Evolutionary conservation across 2,113 vertebrate species (phyloP), one percentile per base, ranked within the genome.

Genomic region (Salvelinus alpinus): DNA sequence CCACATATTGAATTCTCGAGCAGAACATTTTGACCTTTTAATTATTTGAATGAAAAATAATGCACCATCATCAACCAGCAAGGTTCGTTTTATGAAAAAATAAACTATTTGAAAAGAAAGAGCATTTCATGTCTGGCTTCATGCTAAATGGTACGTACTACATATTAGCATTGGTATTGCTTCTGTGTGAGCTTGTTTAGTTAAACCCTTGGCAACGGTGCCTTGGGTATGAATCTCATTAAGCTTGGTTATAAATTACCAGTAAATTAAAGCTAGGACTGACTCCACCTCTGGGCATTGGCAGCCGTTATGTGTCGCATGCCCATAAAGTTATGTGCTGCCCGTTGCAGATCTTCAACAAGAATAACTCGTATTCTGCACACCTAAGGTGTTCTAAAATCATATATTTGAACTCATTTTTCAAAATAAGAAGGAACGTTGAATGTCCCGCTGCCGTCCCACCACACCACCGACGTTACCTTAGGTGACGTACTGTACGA

Each of bases 221-320:
- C 85, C 62, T 2, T 31, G 25, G 80, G 82, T 81, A 54, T 73
- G 79, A 57, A 84, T 86, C 85, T 86, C 87, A 90, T 89, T 86
- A 90, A 76, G 78, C 77, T 72, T 24, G 62, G 72, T 80, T 73
- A 87, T 87, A 79, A 84, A 85, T 85, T 71, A 88, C 85, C 76
- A 82, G 79, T 77, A 68, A 82, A 75, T 70, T 64, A 34, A 71
- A 77, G 14, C 71, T 70, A 68, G 47, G 62, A 82, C 75, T 75
- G 60, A 73, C 65, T 84, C 66, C 22, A 77, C 77, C 78, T 79
- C 76, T 24, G 69, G 82, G 77, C 74, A 78, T 34, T 74, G 57
- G 51, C 11, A 67, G 31, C 38, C 59, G 72, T 67, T 75, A 34
- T 66, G 71, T 80, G 71, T 74, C 44, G 9, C 72, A 54, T 59